Percentiles rank a stretch among this genome's conserved stretches.
Evolutionary conservation across 2,113 vertebrate species (phyloP).

Genomic region (Panthera leo): DNA sequence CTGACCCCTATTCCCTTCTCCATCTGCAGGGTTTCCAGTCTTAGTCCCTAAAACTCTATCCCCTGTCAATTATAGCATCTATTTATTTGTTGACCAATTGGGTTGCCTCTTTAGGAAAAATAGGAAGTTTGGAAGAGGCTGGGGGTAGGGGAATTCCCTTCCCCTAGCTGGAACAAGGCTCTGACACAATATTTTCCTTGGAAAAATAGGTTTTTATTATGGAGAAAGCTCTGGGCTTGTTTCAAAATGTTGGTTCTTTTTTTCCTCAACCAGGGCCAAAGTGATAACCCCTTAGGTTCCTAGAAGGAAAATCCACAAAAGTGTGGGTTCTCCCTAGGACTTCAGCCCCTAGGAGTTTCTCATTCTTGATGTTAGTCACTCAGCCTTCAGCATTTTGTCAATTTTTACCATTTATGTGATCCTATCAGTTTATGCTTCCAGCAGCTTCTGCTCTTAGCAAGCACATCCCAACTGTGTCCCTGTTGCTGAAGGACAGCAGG

Average conservation of each 20-base stretch:
- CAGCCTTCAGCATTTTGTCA: background rate
- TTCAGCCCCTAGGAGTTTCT: background rate
- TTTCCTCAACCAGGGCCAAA: background rate
- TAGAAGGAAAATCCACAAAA: background rate
- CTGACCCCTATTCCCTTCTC: background rate
- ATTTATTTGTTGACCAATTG: background rate
- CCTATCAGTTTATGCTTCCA: background rate
- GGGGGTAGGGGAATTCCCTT: background rate
- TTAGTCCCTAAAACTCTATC: background rate
- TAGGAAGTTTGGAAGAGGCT: background rate
- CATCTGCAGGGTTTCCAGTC: background rate
- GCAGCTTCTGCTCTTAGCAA: background rate
- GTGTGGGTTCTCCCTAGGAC: background rate
- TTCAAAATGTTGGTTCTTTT: background rate
- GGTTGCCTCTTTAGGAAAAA: background rate
- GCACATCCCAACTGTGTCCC: too few species aligned
- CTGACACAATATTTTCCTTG: background rate
- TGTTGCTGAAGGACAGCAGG: background rate
- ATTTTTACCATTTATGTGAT: background rate
- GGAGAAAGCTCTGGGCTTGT: background rate
- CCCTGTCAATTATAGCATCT: background rate
- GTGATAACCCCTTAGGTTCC: background rate
- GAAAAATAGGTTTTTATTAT: background rate
- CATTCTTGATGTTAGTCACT: background rate
- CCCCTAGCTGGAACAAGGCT: background rate